Base-by-base conservation (phyloP, 2,888 invertebrate species). In the Eueremaeus valkanovi region DNA sequence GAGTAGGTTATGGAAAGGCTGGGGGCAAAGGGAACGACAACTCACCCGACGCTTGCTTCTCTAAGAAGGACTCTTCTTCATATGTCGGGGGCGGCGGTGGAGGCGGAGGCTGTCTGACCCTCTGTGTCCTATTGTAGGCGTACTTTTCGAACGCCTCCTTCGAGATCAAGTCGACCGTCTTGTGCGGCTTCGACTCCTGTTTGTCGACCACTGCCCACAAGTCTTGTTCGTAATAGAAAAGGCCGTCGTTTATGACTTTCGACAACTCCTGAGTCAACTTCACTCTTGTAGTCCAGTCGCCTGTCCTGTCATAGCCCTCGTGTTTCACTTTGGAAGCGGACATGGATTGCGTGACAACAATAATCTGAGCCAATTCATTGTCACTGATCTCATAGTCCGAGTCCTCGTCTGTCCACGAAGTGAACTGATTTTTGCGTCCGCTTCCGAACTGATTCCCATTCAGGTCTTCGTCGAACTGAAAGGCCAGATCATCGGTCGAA, bases 381-480 rank as follows among this genome's bases (percentile, higher is more conserved):
- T 97, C 96, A 78, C 93, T 92, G 81, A 97, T 87, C 85, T 97
- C 97, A 80, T 89, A 88, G 83, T 94, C 94, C 21, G 89, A 89
- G 36, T 83, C 84, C 27, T 83, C 83, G n/a, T 73, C 63, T 51
- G 49, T 85, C 84, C 81, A 90, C 90, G 89, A 90, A 82, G 90
- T 88, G 79, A 92, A 88, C 85, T 93, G 91, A 78, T 89, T 90
- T 84, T 93, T 93, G 72, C 89, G 89, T 77, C 92, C 73, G 27
- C 40, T 74, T 21, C 49, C 58, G 11, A 66, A 73, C 5, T 75
- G 58, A 24, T 74, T 75, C 11, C 16, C 5, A 63, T 76, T 85
- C 76, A 93, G 93, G 84, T 98, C 98, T 85, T 97, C 97, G 83
- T 98, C 97, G 83, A 98, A 93, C 85, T 95, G 93, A 85, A 98